phyloP scores from a whole-genome alignment of 2,797 vertebrate genomes.

The Triplophysa yarkandensis region DNA sequence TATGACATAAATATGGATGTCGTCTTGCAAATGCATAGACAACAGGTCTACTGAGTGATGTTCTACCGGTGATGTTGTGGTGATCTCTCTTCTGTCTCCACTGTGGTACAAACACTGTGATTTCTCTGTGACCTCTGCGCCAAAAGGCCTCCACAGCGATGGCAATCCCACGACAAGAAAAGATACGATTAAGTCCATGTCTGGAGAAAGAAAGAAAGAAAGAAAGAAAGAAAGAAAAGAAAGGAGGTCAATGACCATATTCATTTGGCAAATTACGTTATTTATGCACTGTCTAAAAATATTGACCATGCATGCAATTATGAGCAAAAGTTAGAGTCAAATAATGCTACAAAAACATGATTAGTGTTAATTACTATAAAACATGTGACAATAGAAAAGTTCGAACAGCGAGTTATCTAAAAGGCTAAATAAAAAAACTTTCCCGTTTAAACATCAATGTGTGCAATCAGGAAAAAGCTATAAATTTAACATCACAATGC shows the following conservation, averaged over 20 bases:
- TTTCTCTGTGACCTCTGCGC: slow-evolving; percentile 91
- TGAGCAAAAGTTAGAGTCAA: background rate
- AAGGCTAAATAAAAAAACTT: slow-evolving; percentile 14
- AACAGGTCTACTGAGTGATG: background rate
- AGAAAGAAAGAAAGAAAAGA: too few relatives aligned
- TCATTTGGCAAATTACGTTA: background rate
- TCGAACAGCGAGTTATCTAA: background rate
- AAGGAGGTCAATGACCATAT: background rate
- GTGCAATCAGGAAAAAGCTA: slow-evolving; percentile 17
- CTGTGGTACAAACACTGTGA: slow-evolving; percentile 96
- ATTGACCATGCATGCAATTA: background rate
- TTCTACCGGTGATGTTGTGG: slow-evolving; percentile 84
- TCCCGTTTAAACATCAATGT: slow-evolving; percentile 25
- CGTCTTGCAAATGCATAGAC: background rate
- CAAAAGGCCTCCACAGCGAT: slow-evolving; percentile 95
- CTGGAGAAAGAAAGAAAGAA: slow-evolving; percentile 68
- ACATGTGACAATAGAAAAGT: background rate
- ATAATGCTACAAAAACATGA: background rate
- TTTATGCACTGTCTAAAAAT: background rate
- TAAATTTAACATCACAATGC: slow-evolving; percentile 37
- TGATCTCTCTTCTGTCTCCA: slow-evolving; percentile 95
- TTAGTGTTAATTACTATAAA: too few relatives aligned
- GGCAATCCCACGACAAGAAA: slow-evolving; percentile 95
- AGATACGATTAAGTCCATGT: slow-evolving; percentile 91
- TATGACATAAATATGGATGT: background rate